These are phyloP conservation scores for Malurus alboscapulatus DNA, from an alignment of 2,113 vertebrate genomes.

Conservation along the genomic window DNA sequence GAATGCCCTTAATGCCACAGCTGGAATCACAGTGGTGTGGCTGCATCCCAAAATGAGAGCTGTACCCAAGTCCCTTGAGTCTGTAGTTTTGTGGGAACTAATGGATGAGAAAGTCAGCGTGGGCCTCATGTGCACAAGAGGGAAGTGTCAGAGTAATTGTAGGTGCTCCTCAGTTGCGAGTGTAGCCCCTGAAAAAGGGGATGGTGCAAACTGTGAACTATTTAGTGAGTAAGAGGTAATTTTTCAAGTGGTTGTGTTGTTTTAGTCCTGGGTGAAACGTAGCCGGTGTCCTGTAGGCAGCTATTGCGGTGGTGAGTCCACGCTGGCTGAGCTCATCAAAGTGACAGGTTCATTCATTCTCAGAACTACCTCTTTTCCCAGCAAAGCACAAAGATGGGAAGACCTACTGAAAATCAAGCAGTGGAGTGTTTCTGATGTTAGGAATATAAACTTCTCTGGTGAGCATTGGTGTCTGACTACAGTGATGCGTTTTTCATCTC, in stretches of 20 bases:
- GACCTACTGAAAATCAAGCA: conserved; percentile 29
- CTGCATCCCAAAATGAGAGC: not conserved
- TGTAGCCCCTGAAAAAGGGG: not conserved
- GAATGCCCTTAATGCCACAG: not conserved
- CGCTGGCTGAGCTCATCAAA: not conserved
- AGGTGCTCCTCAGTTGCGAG: not conserved
- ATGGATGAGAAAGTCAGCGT: not conserved
- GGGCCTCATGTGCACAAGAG: rapidly evolving
- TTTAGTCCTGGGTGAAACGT: not conserved
- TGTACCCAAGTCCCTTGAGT: not conserved
- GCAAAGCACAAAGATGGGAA: conserved; percentile 70
- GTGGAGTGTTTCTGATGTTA: conserved; percentile 32
- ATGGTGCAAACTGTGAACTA: not conserved
- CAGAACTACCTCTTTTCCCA: conserved; percentile 72
- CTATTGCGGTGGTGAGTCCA: not conserved
- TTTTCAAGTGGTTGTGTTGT: not conserved
- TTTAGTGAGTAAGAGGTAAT: conserved; percentile 16
- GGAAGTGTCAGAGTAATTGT: not conserved
- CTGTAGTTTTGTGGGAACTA: not conserved
- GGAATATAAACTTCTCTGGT: conserved; percentile 30
- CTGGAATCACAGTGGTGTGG: not conserved
- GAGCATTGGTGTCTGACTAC: conserved; percentile 24
- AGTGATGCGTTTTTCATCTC: not conserved
- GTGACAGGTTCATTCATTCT: conserved; percentile 5
- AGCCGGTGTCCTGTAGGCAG: not conserved